These are phyloP conservation scores for Agonopterix alstromeriana DNA, from an alignment of 2,888 invertebrate species.

Conservation along the genomic window DNA sequence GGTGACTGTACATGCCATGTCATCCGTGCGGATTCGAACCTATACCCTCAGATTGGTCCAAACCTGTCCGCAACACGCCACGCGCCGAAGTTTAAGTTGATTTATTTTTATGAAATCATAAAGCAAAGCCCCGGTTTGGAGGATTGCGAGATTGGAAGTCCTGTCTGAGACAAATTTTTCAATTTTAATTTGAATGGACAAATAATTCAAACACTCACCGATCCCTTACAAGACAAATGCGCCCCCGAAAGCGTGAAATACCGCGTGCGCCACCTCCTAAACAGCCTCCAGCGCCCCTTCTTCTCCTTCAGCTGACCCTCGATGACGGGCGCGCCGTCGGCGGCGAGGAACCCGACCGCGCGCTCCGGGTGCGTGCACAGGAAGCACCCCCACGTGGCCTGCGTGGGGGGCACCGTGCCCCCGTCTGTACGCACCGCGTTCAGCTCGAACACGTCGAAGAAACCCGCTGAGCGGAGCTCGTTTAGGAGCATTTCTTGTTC, in stretches of 20 bases:
- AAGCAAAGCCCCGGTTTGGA: too few species aligned
- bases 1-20: too few species aligned
- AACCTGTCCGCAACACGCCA: too few species aligned
- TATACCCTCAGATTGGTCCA: too few species aligned
- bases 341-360: slow-evolving; percentile 87
- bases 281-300: slow-evolving; percentile 93
- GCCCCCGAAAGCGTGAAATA: slow-evolving; percentile 96
- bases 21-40: too few species aligned
- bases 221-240: slow-evolving; percentile 90
- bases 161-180: too few species aligned
- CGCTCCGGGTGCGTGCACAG: slow-evolving; percentile 95
- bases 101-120: too few species aligned
- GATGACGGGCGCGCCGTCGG: slow-evolving; percentile 90
- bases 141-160: too few species aligned
- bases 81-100: too few species aligned
- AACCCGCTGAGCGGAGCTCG: slow-evolving; percentile 90
- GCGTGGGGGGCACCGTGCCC: slow-evolving; percentile 20
- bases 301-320: slow-evolving; percentile 95
- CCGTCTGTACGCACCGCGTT: slow-evolving; percentile 54
- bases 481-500: slow-evolving; percentile 91
- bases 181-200: too few species aligned
- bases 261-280: slow-evolving; percentile 93
- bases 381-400: slow-evolving; percentile 90
- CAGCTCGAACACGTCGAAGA: slow-evolving; percentile 95
- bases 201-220: slow-evolving; percentile 72